Base-by-base conservation (phyloP, 1,140 invertebrate species). In the Drosophila erecta region DNA sequence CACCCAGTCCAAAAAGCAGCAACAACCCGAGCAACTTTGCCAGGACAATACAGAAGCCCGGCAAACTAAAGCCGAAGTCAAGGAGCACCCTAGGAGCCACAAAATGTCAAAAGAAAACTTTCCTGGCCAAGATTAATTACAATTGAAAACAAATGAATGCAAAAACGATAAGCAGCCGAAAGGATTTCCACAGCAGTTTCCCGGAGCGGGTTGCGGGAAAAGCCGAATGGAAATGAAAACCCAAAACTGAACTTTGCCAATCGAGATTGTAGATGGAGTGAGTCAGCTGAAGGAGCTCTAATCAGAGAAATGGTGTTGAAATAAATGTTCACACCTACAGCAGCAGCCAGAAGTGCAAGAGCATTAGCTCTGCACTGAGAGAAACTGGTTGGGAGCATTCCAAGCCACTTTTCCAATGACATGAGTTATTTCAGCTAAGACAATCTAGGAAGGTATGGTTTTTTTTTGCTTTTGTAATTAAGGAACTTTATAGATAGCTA, bases 91-190 rank as follows among this genome's bases (percentile, higher is more conserved):
- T 58, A 40, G 64, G 76, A 80, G 81, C 84, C 84, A 80, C 79
- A 89, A 89, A 89, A 89, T 89, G 84, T 89, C 84, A 89, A 77
- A 84, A 84, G 84, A 72, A 87, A 87, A 90, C 67, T 89, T 89
- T 89, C 65, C 69, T 75, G 72, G 71, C 72, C 72, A 76, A 89
- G 84, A 89, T 89, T 89, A 89, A 89, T 89, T 89, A 89, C 84
- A 89, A 89, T 89, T 89, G 84, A 89, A 89, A 89, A 89, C 84
- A 89, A 89, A 89, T 89, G 84, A 89, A 89, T 89, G 84, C 85
- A 89, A 89, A 89, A 89, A 84, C 84, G 84, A 89, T 89, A 89
- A 89, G 84, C 85, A 84, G 84, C 79, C 84, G 51, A 87, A 87
- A 87, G 80, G 80, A 84, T 84, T 84, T 54, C 55, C 57, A 79